phyloP scores from a whole-genome alignment of 2,113 vertebrate genomes.

The Brevimyrus niger region DNA sequence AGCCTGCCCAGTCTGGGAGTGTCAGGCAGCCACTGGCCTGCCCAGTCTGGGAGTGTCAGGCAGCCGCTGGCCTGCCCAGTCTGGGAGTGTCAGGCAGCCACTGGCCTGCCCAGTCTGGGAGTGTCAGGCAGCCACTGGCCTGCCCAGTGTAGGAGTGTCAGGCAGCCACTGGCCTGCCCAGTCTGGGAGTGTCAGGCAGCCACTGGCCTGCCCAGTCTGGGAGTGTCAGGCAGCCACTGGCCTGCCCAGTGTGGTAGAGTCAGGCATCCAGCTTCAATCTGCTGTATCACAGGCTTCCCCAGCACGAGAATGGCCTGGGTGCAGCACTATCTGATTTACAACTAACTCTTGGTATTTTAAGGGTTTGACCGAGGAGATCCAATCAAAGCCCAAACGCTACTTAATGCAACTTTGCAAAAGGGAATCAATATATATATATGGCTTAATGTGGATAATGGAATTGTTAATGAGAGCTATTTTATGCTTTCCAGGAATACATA shows the following conservation, averaged over 20 bases:
- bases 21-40: neutral
- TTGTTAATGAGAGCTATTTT: slow-evolving; percentile 42
- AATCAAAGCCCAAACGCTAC: slow-evolving; percentile 31
- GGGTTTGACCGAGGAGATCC: slow-evolving; percentile 42
- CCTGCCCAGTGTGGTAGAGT: slow-evolving; percentile 32
- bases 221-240: neutral
- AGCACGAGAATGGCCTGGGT: neutral
- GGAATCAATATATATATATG: slow-evolving; percentile 40
- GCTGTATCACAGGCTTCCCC: neutral
- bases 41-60: slow-evolving; percentile 27
- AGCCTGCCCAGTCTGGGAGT: slow-evolving; percentile 32
- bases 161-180: slow-evolving; percentile 20
- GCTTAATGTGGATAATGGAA: slow-evolving; percentile 49
- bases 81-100: slow-evolving; percentile 7
- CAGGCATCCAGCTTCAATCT: neutral
- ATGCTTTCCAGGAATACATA: slow-evolving; percentile 78
- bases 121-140: neutral
- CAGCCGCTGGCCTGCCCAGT: slow-evolving; percentile 23
- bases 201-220: slow-evolving; percentile 31
- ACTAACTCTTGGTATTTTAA: slow-evolving; percentile 44
- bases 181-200: slow-evolving; percentile 18
- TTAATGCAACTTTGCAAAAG: slow-evolving; percentile 35
- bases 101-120: slow-evolving; percentile 31
- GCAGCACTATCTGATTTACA: slow-evolving; percentile 26
- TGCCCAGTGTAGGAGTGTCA: slow-evolving; percentile 30